These are phyloP conservation scores for Lasioglossum pauxillum DNA, from an alignment of 2,888 invertebrate species.

Conservation along the genomic window DNA sequence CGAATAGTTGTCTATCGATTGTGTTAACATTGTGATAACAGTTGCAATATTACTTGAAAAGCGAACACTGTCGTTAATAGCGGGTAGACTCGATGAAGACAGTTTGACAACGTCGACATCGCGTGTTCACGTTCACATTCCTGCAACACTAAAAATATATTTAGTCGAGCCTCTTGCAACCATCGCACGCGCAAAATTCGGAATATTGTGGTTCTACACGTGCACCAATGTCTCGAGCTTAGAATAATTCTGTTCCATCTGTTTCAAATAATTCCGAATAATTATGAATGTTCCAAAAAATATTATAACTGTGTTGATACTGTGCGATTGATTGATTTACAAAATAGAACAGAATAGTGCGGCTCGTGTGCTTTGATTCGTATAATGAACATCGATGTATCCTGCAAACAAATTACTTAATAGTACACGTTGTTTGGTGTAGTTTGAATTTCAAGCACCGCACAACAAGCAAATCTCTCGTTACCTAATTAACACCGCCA, in stretches of 20 bases:
- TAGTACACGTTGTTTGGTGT: background rate
- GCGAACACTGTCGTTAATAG: background rate
- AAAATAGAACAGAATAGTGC: background rate
- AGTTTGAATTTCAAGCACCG: conserved; percentile 7
- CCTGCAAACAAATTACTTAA: background rate
- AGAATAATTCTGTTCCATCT: background rate
- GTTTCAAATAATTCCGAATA: background rate
- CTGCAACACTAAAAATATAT: conserved; percentile 58
- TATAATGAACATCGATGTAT: background rate
- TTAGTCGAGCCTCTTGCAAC: conserved; percentile 21
- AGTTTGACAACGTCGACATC: background rate
- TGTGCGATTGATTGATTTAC: background rate
- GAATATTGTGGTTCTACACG: conserved; percentile 3
- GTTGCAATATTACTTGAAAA: background rate
- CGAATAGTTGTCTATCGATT: background rate
- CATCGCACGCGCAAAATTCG: conserved; percentile 15
- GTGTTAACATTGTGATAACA: background rate
- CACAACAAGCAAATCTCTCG: background rate
- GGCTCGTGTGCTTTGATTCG: background rate
- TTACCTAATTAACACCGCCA: conserved; percentile 57
- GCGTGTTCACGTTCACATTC: conserved; percentile 18
- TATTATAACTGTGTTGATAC: background rate
- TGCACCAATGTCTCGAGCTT: background rate
- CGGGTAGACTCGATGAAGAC: background rate
- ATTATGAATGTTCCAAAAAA: background rate